These are phyloP conservation scores for Dryococelus australis DNA, from an alignment of 2,888 invertebrate species.

Conservation along the genomic window DNA sequence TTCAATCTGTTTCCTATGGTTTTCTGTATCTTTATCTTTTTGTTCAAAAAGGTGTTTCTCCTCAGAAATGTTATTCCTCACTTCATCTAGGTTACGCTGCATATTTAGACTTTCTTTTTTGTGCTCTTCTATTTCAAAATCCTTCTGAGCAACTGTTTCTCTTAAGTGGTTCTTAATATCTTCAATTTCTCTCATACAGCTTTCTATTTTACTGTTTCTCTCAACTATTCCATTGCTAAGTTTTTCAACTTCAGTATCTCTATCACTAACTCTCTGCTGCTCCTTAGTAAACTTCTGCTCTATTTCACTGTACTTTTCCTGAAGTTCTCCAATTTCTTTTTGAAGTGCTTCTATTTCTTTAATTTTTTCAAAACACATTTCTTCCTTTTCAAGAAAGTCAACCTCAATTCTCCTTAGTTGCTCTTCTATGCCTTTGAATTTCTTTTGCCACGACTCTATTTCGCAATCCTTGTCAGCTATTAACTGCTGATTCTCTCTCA, in stretches of 20 bases:
- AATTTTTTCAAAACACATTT: background rate
- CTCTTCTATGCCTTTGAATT: background rate
- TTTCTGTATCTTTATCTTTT: background rate
- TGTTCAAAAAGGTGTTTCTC: background rate
- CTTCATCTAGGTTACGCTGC: background rate
- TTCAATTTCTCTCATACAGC: background rate
- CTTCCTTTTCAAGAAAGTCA: background rate
- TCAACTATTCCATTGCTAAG: background rate
- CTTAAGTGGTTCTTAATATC: background rate
- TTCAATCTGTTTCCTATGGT: slow-evolving; percentile 8
- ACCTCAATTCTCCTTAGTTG: background rate
- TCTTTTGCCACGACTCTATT: background rate
- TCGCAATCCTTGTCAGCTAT: slow-evolving; percentile 8
- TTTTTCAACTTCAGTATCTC: background rate
- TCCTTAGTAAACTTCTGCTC: background rate
- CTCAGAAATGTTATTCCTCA: background rate
- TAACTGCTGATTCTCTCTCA: background rate
- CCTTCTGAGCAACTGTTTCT: slow-evolving; percentile 25
- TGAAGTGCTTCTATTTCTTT: slow-evolving; percentile 22
- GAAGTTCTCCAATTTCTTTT: slow-evolving; percentile 6
- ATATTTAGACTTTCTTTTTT: background rate
- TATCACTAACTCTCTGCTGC: background rate
- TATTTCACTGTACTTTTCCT: background rate
- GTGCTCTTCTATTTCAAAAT: background rate
- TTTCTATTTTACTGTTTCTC: background rate